phyloP scores from a whole-genome alignment of 2,888 invertebrate species.

The Cremastinae sp. region DNA sequence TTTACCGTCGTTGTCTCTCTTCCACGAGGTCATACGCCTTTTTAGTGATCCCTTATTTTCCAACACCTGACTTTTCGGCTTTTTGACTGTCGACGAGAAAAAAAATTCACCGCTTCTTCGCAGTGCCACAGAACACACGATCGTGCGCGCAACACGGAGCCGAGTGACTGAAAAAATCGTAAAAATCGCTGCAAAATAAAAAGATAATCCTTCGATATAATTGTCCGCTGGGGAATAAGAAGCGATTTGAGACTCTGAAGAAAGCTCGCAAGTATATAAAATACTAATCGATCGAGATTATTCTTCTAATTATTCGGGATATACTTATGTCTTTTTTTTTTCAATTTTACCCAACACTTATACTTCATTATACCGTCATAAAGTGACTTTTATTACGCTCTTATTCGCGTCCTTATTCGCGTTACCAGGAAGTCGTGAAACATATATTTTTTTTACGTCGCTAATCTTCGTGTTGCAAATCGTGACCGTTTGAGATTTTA shows the following conservation, averaged over 20 bases:
- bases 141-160: conserved; percentile 26
- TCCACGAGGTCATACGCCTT: conserved; percentile 54
- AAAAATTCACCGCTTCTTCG: conserved; percentile 43
- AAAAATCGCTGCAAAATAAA: background rate
- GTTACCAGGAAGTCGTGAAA: conserved; percentile 23
- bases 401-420: background rate
- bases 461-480: background rate
- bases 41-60: conserved; percentile 31
- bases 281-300: background rate
- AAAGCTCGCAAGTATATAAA: background rate
- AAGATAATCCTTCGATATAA: background rate
- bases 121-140: conserved; percentile 40
- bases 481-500: background rate
- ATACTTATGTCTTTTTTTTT: background rate
- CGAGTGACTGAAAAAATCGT: background rate
- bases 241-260: background rate
- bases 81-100: conserved; percentile 9
- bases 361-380: conserved; percentile 1
- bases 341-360: conserved; percentile 2
- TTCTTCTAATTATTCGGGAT: conserved; percentile 1
- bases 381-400: conserved; percentile 8
- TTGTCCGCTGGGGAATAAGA: background rate
- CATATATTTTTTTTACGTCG: conserved; percentile 18
- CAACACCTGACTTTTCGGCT: conserved; percentile 49
- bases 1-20: conserved; percentile 30